phyloP scores from a whole-genome alignment of 2,797 vertebrate species.

The Macrochelys suwanniensis region DNA sequence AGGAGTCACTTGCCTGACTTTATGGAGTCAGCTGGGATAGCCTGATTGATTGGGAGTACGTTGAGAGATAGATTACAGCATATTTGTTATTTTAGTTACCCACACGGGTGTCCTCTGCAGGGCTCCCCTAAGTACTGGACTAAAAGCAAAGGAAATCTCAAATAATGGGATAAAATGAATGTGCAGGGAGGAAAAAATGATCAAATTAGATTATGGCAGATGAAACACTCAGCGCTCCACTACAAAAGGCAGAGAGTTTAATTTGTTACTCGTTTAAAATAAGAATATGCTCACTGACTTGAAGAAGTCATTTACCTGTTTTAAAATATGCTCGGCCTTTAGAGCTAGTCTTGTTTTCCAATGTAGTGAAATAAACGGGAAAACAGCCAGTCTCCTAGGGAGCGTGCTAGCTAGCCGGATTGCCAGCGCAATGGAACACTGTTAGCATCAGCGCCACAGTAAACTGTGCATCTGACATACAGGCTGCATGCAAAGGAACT shows the following conservation, averaged over 20 bases:
- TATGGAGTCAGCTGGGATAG: slow-evolving; percentile 48
- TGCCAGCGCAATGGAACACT: slow-evolving; percentile 48
- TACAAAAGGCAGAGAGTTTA: slow-evolving; percentile 70
- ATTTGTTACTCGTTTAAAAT: slow-evolving; percentile 73
- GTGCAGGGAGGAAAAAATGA: slow-evolving; percentile 72
- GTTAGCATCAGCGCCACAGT: slow-evolving; percentile 48
- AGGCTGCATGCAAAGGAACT: slow-evolving; percentile 24
- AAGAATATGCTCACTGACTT: slow-evolving; percentile 68
- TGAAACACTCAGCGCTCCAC: slow-evolving; percentile 66
- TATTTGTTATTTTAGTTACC: slow-evolving; percentile 60
- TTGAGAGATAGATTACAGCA: slow-evolving; percentile 36
- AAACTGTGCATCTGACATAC: neutral
- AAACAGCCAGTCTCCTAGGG: slow-evolving; percentile 66
- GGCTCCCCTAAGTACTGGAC: slow-evolving; percentile 68
- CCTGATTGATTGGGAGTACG: slow-evolving; percentile 61
- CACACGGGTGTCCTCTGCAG: slow-evolving; percentile 54
- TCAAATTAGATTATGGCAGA: slow-evolving; percentile 75
- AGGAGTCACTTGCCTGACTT: slow-evolving; percentile 34
- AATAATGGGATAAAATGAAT: slow-evolving; percentile 75
- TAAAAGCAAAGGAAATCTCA: slow-evolving; percentile 77
- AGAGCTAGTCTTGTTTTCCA: slow-evolving; percentile 59
- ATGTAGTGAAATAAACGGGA: slow-evolving; percentile 61
- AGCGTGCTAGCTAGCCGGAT: neutral
- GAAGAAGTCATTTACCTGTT: slow-evolving; percentile 70
- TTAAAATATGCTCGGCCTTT: slow-evolving; percentile 64